phyloP scores from a whole-genome alignment of 64 coral and sea anemone genomes.

The Montipora cactus region DNA sequence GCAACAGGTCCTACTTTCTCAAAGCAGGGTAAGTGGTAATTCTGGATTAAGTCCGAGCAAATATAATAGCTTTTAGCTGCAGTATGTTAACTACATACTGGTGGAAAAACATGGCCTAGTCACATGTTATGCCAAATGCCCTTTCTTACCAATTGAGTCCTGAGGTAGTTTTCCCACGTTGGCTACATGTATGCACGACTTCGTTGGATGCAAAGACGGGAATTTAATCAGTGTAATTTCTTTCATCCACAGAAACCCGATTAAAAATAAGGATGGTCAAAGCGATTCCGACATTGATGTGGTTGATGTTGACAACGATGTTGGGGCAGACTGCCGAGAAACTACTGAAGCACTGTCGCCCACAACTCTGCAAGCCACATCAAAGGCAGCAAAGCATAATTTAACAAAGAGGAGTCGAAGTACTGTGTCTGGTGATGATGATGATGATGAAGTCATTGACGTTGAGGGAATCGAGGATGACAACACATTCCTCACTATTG shows the following conservation, averaged over 20 bases:
- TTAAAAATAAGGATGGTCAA: slow-evolving; percentile 33
- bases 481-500: slow-evolving; percentile 82
- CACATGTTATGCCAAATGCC: too few relatives aligned
- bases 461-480: slow-evolving; percentile 34
- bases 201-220: too few relatives aligned
- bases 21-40: too few relatives aligned
- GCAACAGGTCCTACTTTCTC: too few relatives aligned
- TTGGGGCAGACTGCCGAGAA: not conserved
- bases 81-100: too few relatives aligned
- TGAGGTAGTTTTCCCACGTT: too few relatives aligned
- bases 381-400: not conserved
- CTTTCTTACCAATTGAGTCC: too few relatives aligned
- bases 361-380: not conserved
- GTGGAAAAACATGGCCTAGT: too few relatives aligned
- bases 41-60: too few relatives aligned
- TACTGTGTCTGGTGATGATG: not conserved
- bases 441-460: slow-evolving; percentile 30
- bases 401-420: not conserved
- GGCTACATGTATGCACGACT: too few relatives aligned
- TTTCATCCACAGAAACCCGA: not conserved
- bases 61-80: too few relatives aligned
- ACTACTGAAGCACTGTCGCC: not conserved
- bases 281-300: slow-evolving; percentile 65
- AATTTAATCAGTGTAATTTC: too few relatives aligned
- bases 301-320: not conserved